Evolutionary conservation across 1,140 invertebrate genomes (phyloP), one percentile per base, ranked within the genome.

Genomic region (Pseudomyrmex sp.): DNA sequence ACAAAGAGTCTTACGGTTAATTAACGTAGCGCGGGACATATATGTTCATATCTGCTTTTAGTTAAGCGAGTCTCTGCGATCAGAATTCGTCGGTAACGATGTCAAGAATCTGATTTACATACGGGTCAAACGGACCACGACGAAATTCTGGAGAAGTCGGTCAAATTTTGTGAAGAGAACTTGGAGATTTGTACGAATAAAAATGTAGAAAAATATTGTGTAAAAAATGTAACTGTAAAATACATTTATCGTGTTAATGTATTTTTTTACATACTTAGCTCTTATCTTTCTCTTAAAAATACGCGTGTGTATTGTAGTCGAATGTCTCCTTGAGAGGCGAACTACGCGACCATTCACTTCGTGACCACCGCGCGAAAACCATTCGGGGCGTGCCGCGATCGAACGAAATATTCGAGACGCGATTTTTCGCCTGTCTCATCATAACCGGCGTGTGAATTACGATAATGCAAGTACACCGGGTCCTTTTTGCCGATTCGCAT

Each of bases 391-490:
- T 12, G 23, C 15, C 26, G 61, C 18, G 75, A 79, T 79, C 75
- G 75, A 26, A 69, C 35, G 50, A 4, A 79, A 79, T 79, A 69
- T 52, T 15, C 35, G 66, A 48, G 26, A 79, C 59, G 63, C 85
- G 58, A 82, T 63, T 61, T 63, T 61, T 15, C 56, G n/a, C 82
- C 58, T 63, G 77, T 88, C 73, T 85, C 84, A 85, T 88, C 83
- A 61, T 61, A 52, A 76, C 84, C 68, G 52, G 79, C 79, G 70
- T 82, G 87, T 88, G 80, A 89, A 86, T 89, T 89, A 89, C 85
- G 84, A 75, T 79, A 83, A 88, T 82, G 56, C 50, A 50, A 50
- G n/a, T 52, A 52, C 73, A 84, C 20, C 72, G 82, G 79, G 58
- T 69, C 58, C 79, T 88, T 77, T 82, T 82, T 86, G 79, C 75